Evolutionary conservation across 2,113 vertebrate genomes (phyloP).

Genomic region (Junco hyemalis): DNA sequence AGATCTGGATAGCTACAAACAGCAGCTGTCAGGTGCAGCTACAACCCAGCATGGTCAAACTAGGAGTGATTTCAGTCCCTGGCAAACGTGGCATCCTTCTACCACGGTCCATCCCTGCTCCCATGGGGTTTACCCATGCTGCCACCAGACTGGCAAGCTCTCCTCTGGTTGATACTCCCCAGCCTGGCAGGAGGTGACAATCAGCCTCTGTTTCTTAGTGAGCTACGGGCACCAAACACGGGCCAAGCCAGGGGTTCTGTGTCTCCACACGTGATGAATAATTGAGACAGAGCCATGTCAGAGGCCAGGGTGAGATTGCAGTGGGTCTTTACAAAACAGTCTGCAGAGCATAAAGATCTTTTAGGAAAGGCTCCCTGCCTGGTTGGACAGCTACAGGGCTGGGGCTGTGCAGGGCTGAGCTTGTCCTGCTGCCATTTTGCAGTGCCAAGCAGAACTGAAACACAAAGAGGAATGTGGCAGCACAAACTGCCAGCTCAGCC

Average conservation of each 20-base stretch:
- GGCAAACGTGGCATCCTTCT: neutral
- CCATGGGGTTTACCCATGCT: neutral
- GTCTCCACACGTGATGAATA: neutral
- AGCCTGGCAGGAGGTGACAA: neutral
- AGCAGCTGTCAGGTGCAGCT: neutral
- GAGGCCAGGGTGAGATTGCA: neutral
- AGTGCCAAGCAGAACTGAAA: constrained; percentile 16
- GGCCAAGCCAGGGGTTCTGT: neutral
- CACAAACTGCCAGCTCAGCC: neutral
- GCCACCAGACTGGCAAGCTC: neutral
- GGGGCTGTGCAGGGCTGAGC: neutral
- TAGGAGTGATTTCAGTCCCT: neutral
- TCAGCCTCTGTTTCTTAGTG: neutral
- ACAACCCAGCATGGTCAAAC: neutral
- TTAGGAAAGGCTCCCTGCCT: neutral
- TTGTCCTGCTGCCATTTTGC: neutral
- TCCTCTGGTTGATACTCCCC: neutral
- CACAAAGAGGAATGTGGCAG: constrained; percentile 4
- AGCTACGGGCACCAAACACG: neutral
- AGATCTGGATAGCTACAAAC: neutral
- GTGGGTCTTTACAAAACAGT: neutral
- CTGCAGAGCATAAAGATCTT: neutral
- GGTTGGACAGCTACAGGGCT: neutral
- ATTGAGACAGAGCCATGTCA: neutral
- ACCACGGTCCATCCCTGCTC: neutral